Percentiles rank a stretch among this genome's conserved stretches.
Evolutionary conservation across 53 echinoderm and acorn worm species (phyloP).

Genomic region (Pentamera pediparva): DNA sequence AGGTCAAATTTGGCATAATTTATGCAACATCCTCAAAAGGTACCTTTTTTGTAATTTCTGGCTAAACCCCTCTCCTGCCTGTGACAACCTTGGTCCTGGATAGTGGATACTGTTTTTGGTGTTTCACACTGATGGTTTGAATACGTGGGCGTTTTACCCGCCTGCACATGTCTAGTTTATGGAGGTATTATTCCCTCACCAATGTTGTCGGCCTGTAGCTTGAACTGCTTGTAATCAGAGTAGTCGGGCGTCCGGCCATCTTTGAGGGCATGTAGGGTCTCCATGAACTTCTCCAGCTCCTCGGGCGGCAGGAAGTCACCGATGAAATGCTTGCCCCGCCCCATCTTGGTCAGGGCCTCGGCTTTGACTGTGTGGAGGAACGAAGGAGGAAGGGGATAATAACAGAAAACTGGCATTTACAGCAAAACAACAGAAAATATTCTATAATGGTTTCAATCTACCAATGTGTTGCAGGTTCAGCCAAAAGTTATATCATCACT

Average conservation of each 20-base stretch:
- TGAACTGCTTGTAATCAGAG: constrained; percentile 97
- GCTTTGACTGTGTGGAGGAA: constrained; percentile 80
- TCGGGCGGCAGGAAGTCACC: constrained; percentile 96
- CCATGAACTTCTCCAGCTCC: constrained; percentile 94
- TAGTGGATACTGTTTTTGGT: too few relatives aligned
- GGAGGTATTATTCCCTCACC: constrained; percentile 41
- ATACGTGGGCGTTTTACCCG: too few relatives aligned
- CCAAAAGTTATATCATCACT: too few relatives aligned
- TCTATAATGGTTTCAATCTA: too few relatives aligned
- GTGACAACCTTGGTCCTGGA: background rate
- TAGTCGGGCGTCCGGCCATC: constrained; percentile 95
- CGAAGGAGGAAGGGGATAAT: background rate
- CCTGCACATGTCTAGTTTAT: too few relatives aligned
- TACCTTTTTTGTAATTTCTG: too few relatives aligned
- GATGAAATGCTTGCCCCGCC: constrained; percentile 78
- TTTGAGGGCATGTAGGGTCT: constrained; percentile 81
- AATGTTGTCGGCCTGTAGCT: constrained; percentile 92
- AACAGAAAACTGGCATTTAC: background rate
- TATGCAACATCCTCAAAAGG: too few relatives aligned
- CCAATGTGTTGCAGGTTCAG: too few relatives aligned
- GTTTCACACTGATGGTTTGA: too few relatives aligned
- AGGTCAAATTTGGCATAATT: too few relatives aligned
- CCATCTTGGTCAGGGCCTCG: constrained; percentile 72
- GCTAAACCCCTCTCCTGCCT: too few relatives aligned
- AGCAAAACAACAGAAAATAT: too few relatives aligned